Conservation (phyloP, 2,888 invertebrate genomes). For the Chrysolina oricalcia region DNA sequence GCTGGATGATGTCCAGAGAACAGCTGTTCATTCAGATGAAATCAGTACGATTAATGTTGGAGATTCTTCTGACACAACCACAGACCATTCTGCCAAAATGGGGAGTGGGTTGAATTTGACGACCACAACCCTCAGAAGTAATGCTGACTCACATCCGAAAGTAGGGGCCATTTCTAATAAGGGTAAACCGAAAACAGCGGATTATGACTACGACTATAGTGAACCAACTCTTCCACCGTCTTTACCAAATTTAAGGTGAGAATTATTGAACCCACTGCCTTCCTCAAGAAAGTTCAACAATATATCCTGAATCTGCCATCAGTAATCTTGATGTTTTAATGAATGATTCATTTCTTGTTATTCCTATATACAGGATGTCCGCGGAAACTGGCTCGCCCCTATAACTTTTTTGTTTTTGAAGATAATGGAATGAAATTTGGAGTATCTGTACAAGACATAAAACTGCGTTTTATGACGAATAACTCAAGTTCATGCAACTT, state of each 20-base stretch:
- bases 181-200: conserved; percentile 72
- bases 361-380: no score
- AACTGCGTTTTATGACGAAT: no score
- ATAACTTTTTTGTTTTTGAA: no score
- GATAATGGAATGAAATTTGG: no score
- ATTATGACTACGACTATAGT: conserved; percentile 81
- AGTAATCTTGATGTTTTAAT: no score
- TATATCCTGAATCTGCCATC: no score
- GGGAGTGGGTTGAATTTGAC: conserved; percentile 55
- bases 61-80: background rate
- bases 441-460: no score
- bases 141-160: conserved; percentile 60
- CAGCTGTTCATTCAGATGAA: conserved; percentile 20
- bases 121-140: conserved; percentile 68
- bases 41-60: conserved; percentile 44
- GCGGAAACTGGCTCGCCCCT: no score
- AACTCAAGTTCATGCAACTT: no score
- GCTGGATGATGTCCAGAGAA: conserved; percentile 47
- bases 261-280: no score
- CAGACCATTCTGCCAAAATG: background rate
- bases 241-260: conserved; percentile 84
- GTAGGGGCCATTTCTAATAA: conserved; percentile 73
- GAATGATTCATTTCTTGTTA: no score
- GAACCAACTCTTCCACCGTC: conserved; percentile 87
- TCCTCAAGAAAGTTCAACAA: no score